A percentile compares a stretch with the other conserved stretches of the same genome.
phyloP scores from a whole-genome alignment of 1,140 invertebrate species.

The Harpegnathos saltator region DNA sequence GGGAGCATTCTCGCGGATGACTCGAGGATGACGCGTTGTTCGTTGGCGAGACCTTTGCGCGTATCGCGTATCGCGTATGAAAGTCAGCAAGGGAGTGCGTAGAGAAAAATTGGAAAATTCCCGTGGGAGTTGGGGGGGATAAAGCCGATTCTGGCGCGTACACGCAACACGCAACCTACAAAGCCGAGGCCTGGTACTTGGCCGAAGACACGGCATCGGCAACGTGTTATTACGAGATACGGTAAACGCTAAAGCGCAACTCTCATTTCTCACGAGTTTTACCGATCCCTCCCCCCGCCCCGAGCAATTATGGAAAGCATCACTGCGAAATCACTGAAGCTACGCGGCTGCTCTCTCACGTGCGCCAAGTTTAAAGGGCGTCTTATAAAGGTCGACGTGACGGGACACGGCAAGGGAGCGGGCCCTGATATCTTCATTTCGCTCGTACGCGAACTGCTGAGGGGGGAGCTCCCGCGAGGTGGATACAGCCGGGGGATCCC shows the following conservation, averaged over 20 bases:
- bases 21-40: too few relatives aligned
- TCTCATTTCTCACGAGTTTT: background rate
- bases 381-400: constrained; percentile 21
- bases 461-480: constrained; percentile 30
- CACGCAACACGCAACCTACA: background rate
- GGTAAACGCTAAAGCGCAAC: too few relatives aligned
- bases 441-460: constrained; percentile 24
- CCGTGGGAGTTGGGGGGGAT: background rate
- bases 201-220: background rate
- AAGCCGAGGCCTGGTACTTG: background rate
- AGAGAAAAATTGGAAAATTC: background rate
- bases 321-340: constrained; percentile 2
- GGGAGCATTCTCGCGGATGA: too few relatives aligned
- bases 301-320: background rate
- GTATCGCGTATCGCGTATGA: too few relatives aligned
- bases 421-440: constrained; percentile 51
- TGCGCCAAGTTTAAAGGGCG: constrained; percentile 49
- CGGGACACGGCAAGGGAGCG: background rate
- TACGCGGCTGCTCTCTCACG: constrained; percentile 32
- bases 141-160: background rate
- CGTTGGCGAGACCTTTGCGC: too few relatives aligned
- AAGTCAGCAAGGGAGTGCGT: too few relatives aligned
- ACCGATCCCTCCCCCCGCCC: background rate
- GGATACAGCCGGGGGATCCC: constrained; percentile 40
- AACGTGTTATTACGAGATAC: background rate